A percentile compares a stretch with the other conserved stretches of the same genome.
Conservation (phyloP, 1,140 invertebrate genomes). For the Phenacoccus solenopsis region DNA sequence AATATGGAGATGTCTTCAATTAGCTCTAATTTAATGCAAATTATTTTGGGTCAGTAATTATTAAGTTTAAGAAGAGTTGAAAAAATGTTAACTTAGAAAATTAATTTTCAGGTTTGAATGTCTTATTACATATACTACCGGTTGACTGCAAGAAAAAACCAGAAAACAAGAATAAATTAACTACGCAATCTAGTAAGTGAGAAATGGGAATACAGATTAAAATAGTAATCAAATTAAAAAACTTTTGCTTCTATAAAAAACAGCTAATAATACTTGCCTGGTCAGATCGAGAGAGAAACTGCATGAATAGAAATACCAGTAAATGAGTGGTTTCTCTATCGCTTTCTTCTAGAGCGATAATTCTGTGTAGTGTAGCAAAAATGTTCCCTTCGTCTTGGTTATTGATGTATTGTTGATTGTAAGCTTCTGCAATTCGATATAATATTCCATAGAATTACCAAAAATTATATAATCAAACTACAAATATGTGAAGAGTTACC, state of each 20-base stretch:
- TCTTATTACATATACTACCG: background rate
- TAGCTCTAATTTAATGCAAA: too few relatives aligned
- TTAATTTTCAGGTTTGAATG: background rate
- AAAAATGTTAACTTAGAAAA: too few relatives aligned
- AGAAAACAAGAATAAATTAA: background rate
- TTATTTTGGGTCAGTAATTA: too few relatives aligned
- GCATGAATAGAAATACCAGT: slow-evolving; percentile 90
- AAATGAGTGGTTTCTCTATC: slow-evolving; percentile 93
- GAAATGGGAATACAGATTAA: background rate
- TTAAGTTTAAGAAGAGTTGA: too few relatives aligned
- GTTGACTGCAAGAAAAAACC: background rate
- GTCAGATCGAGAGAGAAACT: slow-evolving; percentile 68
- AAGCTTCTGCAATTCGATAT: background rate
- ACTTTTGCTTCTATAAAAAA: too few relatives aligned
- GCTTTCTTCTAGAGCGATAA: slow-evolving; percentile 85
- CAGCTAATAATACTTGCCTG: too few relatives aligned
- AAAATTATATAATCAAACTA: too few relatives aligned
- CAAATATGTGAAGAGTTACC: too few relatives aligned
- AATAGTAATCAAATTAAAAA: background rate
- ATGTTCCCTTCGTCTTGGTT: background rate
- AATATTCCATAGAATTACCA: background rate
- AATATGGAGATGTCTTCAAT: too few relatives aligned
- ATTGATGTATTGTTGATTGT: background rate
- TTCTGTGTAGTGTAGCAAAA: slow-evolving; percentile 46
- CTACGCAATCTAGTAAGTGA: background rate